phyloP scores from a whole-genome alignment of 2,113 vertebrate species.

The Pterocles orientalis region DNA sequence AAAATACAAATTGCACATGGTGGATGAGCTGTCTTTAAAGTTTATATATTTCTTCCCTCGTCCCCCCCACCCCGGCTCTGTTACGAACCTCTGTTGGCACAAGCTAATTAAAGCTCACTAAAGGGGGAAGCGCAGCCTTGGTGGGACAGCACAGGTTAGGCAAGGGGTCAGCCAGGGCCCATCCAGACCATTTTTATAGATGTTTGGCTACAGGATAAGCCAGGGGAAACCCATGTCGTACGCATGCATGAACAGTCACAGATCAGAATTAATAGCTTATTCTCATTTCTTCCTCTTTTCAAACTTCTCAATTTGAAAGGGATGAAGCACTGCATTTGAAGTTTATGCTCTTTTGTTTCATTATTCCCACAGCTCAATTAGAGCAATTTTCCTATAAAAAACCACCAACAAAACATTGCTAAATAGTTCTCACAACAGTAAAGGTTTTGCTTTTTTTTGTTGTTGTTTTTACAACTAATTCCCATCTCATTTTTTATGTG shows the following conservation, averaged over 20 bases:
- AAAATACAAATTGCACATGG: conserved; percentile 64
- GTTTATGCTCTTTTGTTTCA: neutral
- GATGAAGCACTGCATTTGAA: neutral
- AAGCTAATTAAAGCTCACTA: neutral
- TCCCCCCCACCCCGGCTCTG: neutral
- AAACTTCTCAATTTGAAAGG: neutral
- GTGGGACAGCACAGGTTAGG: neutral
- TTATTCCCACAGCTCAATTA: conserved; percentile 10
- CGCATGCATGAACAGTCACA: neutral
- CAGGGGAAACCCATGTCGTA: neutral
- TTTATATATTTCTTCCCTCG: conserved; percentile 6
- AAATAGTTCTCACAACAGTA: neutral
- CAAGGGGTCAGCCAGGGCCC: neutral
- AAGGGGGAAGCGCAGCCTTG: neutral
- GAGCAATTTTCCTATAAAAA: neutral
- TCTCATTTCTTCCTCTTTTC: neutral
- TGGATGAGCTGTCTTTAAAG: conserved; percentile 63
- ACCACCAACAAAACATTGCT: neutral
- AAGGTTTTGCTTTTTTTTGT: neutral
- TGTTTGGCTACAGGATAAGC: neutral
- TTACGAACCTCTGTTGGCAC: conserved; percentile 4
- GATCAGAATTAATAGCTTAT: neutral
- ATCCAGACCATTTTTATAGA: neutral
- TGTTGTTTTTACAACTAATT: neutral
- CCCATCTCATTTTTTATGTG: neutral